Conservation (phyloP, 1,140 invertebrate species). For the Drosophila rufa region DNA sequence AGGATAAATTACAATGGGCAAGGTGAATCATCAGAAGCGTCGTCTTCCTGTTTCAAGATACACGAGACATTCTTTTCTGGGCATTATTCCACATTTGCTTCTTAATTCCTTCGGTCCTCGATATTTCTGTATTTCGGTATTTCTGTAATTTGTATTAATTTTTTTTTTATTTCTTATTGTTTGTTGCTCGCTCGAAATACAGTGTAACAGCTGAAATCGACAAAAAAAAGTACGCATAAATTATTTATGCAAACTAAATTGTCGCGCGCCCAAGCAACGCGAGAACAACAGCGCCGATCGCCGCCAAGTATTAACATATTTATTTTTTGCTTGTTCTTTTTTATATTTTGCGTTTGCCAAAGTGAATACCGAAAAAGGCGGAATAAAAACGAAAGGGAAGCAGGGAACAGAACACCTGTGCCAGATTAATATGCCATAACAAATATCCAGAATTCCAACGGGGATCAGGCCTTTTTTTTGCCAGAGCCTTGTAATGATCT, state of each 20-base stretch:
- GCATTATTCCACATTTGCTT: slow-evolving; percentile 53
- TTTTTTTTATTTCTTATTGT: slow-evolving; percentile 8
- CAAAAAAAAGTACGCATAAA: slow-evolving; percentile 44
- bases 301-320: slow-evolving; percentile 11
- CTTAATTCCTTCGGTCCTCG: neutral
- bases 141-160: slow-evolving; percentile 1
- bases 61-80: slow-evolving; percentile 27
- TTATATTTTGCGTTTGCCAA: neutral
- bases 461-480: slow-evolving; percentile 2
- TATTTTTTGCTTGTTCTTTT: neutral
- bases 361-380: neutral
- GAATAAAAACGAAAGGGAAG: slow-evolving; percentile 13
- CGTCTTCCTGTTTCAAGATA: slow-evolving; percentile 44
- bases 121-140: slow-evolving; percentile 1
- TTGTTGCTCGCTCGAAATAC: neutral
- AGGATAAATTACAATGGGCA: slow-evolving; percentile 48
- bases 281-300: slow-evolving; percentile 10
- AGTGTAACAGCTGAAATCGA: slow-evolving; percentile 2
- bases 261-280: slow-evolving; percentile 20
- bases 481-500: neutral
- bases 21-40: slow-evolving; percentile 26
- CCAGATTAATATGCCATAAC: neutral
- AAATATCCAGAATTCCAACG: slow-evolving; percentile 16
- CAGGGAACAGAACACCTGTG: slow-evolving; percentile 30
- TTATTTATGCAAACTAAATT: slow-evolving; percentile 58